Evolutionary conservation across 2,797 vertebrate species (phyloP), one percentile per base, ranked within the genome.

Genomic region (Tragelaphus eurycerus): DNA sequence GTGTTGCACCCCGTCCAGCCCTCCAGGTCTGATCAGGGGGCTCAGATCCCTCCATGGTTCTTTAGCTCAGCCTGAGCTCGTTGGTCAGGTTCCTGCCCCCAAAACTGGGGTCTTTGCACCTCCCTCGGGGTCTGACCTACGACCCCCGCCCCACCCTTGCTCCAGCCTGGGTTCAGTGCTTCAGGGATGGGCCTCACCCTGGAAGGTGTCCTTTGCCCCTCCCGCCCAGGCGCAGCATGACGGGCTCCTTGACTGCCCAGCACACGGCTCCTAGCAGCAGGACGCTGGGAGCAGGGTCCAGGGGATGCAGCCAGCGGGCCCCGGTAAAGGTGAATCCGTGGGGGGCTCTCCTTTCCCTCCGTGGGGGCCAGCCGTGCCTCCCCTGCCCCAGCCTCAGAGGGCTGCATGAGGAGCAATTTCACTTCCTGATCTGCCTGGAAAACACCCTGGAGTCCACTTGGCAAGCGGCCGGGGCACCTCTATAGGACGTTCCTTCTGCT

Each of bases 381-480:
- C 38, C 38, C 23, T 76, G 23, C 23, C 43, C 67, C 48, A 31
- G 7, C 31, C n/a, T 62, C 19, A 1, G 16, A 38, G 43, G 29
- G 16, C 50, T 52, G 34, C 55, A 13, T 34, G n/a, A 21, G 50
- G 55, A 64, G 86, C 60, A 43, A 88, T 95, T 97, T 89, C 93
- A 74, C 96, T 98, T 98, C 98, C 98, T 97, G 62, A 84, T 98
- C 89, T 5, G 43, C 91, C 85, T 95, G 94, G 92, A 97, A 98
- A 98, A 98, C 59, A 97, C 97, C 97, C 89, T 4, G 97, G 98
- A 98, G 96, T 97, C 86, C 60, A 88, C 97, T 97, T 89, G 95
- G 97, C 97, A 57, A 34, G 0, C 0, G 19, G 88, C 71, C 2
- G 0, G 16, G 54, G 74, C n/a, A 34, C 95, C 95, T 97, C 50